These are phyloP conservation scores for Hyalella azteca DNA, from an alignment of 2,888 invertebrate species.

Conservation along the genomic window DNA sequence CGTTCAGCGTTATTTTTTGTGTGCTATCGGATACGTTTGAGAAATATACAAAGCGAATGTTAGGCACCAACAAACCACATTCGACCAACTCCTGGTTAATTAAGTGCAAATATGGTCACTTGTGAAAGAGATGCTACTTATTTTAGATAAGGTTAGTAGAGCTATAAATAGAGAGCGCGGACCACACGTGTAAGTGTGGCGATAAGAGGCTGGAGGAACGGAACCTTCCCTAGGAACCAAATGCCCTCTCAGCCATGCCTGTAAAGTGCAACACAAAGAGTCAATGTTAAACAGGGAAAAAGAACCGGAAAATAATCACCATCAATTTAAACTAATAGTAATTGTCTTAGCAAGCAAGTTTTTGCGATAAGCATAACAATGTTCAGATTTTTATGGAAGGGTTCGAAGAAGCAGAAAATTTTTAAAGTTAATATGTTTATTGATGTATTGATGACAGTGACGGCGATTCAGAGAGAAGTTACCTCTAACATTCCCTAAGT, in stretches of 20 bases:
- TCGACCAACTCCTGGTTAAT: background rate
- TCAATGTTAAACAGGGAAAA: background rate
- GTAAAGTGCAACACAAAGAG: constrained; percentile 9
- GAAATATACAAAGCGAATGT: background rate
- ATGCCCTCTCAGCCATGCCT: constrained; percentile 7
- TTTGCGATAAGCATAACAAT: no score
- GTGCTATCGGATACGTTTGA: no score
- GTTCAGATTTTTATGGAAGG: no score
- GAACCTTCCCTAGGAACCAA: constrained; percentile 5
- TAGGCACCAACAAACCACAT: background rate
- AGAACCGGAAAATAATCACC: background rate
- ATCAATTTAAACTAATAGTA: no score
- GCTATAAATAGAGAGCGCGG: background rate
- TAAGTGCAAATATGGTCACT: no score
- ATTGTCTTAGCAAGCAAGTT: no score
- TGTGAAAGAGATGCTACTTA: background rate
- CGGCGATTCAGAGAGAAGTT: no score
- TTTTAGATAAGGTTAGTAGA: background rate
- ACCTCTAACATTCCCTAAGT: no score
- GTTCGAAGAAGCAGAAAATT: no score
- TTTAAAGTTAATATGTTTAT: no score
- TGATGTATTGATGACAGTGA: no score
- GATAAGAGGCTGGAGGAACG: constrained; percentile 1
- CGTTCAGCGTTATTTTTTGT: no score
- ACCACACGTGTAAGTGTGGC: constrained; percentile 13